Evolutionary conservation across 2,888 invertebrate species (phyloP), one percentile per base, ranked within the genome.

Genomic region (Spodoptera littoralis): DNA sequence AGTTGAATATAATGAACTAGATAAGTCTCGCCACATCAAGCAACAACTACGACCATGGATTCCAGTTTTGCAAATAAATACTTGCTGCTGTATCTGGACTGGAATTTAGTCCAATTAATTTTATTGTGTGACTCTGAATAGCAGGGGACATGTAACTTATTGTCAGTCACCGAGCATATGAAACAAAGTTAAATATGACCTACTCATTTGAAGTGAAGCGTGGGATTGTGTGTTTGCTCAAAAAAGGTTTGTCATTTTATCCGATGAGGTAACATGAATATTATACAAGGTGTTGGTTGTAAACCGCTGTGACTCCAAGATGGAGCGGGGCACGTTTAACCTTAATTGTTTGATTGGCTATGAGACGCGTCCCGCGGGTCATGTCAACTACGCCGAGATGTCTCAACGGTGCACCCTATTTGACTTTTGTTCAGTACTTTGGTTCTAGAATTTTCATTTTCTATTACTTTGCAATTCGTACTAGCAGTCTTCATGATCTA

Each of bases 321-420:
- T 49, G 53, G 58, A 57, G 44, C 22, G 45, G n/a, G 43, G 50
- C 45, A 50, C 47, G 43, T 61, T 56, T 57, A 57, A 68, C 92
- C 90, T 89, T 88, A 92, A 93, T 93, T 90, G 90, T 89, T 89
- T 92, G 92, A 93, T 93, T 92, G 89, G 79, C 83, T 82, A 84
- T 86, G 85, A 79, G 82, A 83, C 80, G 81, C 81, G 83, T 86
- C 82, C 84, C 82, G 83, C 76, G 83, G 79, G 79, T 81, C 53
- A 22, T 45, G 42, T 53, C 60, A 44, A 51, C 54, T 42, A 82
- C 80, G 76, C 65, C 67, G 72, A 18, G 18, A 76, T 70, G 77
- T 76, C 70, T 76, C 74, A 76, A 36, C 36, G 6, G 36, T 36
- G 72, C 68, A 65, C 47, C 53, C 43, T 48, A 51, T 44, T 13